Conservation (phyloP, 2,113 vertebrate species). For the Tautogolabrus adspersus region DNA sequence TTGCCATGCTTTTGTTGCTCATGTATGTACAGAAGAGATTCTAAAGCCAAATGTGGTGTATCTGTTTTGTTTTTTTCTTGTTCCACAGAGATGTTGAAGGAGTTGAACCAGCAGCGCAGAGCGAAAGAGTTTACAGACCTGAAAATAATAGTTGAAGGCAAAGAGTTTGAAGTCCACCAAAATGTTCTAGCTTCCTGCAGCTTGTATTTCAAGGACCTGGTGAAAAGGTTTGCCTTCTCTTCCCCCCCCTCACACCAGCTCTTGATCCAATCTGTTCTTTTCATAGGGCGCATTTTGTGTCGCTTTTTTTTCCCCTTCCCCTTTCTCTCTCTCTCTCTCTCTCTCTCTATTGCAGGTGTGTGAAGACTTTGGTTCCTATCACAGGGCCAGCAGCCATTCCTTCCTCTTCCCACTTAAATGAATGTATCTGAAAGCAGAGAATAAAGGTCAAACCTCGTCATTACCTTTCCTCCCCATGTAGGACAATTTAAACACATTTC, state of each 20-base stretch:
- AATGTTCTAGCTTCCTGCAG: conserved; percentile 99
- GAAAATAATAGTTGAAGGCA: conserved; percentile 99
- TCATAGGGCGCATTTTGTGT: conserved; percentile 99
- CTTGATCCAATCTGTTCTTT: conserved; percentile 98
- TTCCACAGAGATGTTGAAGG: conserved; percentile 99
- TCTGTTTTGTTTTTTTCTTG: conserved; percentile 99
- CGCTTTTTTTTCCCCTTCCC: conserved; percentile 84
- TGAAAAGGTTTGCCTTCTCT: conserved; percentile 99
- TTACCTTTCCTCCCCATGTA: conserved; percentile 80
- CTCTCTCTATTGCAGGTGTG: conserved; percentile 99
- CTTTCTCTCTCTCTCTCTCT: conserved; percentile 29
- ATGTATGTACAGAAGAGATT: conserved; percentile 43
- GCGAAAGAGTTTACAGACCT: conserved; percentile 99
- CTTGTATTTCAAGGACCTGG: conserved; percentile 99
- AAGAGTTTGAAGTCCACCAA: conserved; percentile 99
- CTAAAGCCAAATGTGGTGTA: conserved; percentile 81
- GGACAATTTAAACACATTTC: conserved; percentile 81
- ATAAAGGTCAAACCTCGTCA: conserved; percentile 83
- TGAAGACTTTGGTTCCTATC: conserved; percentile 98
- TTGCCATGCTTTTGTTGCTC: conserved; percentile 53
- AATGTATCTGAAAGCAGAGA: conserved; percentile 88
- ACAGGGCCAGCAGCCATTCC: conserved; percentile 99
- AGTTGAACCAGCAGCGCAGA: conserved; percentile 99
- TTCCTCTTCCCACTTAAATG: conserved; percentile 88
- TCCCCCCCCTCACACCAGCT: conserved; percentile 85